These are phyloP conservation scores for Agrochola macilenta DNA, from an alignment of 2,888 invertebrate genomes.

Conservation along the genomic window DNA sequence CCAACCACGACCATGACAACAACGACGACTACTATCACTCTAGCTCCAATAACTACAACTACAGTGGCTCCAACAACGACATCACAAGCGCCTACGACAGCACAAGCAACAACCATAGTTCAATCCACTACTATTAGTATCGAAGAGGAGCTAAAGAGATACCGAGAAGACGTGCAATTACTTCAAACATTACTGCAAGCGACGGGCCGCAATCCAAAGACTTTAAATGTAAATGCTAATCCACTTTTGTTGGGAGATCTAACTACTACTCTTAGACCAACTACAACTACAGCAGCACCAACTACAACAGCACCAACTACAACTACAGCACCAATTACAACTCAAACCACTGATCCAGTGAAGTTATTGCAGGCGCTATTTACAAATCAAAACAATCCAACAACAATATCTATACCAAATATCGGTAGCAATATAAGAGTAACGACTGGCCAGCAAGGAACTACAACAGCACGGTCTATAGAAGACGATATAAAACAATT, in stretches of 20 bases:
- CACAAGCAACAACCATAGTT: conserved; percentile 65
- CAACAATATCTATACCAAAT: conserved; percentile 69
- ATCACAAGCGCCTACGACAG: conserved; percentile 65
- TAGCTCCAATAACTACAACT: conserved; percentile 57
- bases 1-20: conserved; percentile 57
- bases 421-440: conserved; percentile 66
- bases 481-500: conserved; percentile 87
- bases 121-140: conserved; percentile 72
- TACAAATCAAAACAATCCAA: conserved; percentile 75
- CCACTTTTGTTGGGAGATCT: conserved; percentile 62
- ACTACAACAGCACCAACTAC: conserved; percentile 66
- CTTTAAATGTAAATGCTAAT: conserved; percentile 72
- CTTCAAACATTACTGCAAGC: conserved; percentile 77
- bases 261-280: conserved; percentile 66
- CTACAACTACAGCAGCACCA: conserved; percentile 65
- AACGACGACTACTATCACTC: conserved; percentile 67
- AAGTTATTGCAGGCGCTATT: conserved; percentile 82
- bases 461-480: conserved; percentile 81
- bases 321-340: conserved; percentile 59
- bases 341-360: conserved; percentile 73
- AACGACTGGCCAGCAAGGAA: conserved; percentile 68
- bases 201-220: conserved; percentile 84
- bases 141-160: conserved; percentile 77
- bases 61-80: conserved; percentile 66
- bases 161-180: conserved; percentile 79